A percentile compares a stretch with the other conserved stretches of the same genome.
Evolutionary conservation across 2,797 vertebrate genomes (phyloP).

Genomic region (Ceryle rudis): DNA sequence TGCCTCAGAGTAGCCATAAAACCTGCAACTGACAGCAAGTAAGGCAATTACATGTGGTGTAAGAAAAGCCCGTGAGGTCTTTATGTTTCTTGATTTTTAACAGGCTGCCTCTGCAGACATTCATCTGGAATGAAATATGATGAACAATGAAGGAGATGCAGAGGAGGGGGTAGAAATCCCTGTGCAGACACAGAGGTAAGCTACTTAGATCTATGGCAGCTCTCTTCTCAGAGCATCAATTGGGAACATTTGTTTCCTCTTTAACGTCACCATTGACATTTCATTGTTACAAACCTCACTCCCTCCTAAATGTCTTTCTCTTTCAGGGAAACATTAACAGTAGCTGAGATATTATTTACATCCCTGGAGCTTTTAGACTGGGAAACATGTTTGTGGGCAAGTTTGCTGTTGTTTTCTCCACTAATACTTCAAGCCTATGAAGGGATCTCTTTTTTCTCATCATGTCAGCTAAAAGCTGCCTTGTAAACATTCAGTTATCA

Average conservation of each 20-base stretch:
- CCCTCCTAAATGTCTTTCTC: neutral
- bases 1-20: neutral
- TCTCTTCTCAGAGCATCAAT: neutral
- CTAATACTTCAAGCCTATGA: neutral
- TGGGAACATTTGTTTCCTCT: neutral
- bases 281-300: neutral
- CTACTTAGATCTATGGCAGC: neutral
- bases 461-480: neutral
- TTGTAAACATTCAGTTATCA: neutral
- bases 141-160: neutral
- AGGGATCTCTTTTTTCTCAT: neutral
- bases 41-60: neutral
- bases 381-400: neutral
- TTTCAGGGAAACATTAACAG: neutral
- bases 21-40: rapidly evolving
- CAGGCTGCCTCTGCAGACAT: neutral
- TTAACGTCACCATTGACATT: neutral
- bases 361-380: neutral
- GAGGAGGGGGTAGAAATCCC: neutral
- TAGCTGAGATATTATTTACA: neutral
- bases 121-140: neutral
- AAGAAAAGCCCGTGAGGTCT: neutral
- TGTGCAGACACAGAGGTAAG: neutral
- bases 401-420: neutral
- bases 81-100: neutral